Evolutionary conservation across 64 coral and sea anemone species (phyloP), one percentile per base, ranked within the genome.

Genomic region (Astreopora myriophthalma): DNA sequence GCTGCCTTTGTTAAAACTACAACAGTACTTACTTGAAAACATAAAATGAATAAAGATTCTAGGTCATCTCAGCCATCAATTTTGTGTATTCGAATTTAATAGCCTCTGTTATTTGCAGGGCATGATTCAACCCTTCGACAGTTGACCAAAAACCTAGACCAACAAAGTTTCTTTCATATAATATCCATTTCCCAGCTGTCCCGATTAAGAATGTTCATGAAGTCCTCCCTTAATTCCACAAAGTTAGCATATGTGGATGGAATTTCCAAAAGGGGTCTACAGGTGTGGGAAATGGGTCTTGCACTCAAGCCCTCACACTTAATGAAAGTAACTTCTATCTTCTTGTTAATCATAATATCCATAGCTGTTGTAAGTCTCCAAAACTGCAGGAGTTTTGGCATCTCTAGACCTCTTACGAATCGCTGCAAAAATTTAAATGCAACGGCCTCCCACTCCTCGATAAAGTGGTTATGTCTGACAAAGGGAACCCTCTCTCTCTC

Each of bases 181-280:
- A n/a, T 95, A 79, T 89, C 94, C 64, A 96, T 69, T 84, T 89
- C 94, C 89, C 94, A 92, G 38, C 11, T 95, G 33, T 73, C 76
- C 38, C 74, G 75, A 34, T 84, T 80, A 42, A 92, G 68, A 85
- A 96, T 92, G 31, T 89, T 89, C 16, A 74, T 92, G 52, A 96
- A 92, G 25, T 92, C 76, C 27, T 96, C 89, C 64, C 94, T 92
- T 13, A 92, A 74, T 84, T 96, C 89, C 9, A 81, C 83, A 77
- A 71, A 92, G 84, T 92, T 92, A 46, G 63, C 30, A 30, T 85
- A 89, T 68, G 89, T 92, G 2, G 85, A 95, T 4, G 93, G 87
- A 28, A 95, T 72, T 33, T 90, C 87, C 36, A 95, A 51, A 22
- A 95, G 72, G 34, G 80, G 87, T 20, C 93, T 87, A 90, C 80